These are phyloP conservation scores for Pluvianellus socialis DNA, from an alignment of 2,113 vertebrate species.

Conservation along the genomic window DNA sequence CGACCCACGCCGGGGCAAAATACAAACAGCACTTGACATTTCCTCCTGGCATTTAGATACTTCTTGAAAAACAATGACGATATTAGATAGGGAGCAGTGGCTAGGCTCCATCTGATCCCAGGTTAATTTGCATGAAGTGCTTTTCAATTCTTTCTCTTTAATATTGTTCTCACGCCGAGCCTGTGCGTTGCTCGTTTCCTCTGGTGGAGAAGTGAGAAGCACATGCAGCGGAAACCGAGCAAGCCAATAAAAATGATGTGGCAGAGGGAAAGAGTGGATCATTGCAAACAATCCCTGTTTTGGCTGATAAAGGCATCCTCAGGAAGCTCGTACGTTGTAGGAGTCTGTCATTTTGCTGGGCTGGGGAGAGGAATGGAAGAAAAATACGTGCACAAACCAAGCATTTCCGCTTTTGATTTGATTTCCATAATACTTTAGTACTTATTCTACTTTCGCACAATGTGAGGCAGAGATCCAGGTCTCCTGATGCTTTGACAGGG, in stretches of 20 bases:
- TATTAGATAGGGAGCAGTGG: not conserved
- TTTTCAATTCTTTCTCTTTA: not conserved
- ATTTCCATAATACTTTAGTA: not conserved
- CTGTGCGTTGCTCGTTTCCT: conserved; percentile 13
- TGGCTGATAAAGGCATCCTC: conserved; percentile 41
- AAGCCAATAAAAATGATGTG: conserved; percentile 22
- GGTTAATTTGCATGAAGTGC: not conserved
- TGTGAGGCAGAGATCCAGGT: not conserved
- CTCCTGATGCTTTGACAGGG: not conserved
- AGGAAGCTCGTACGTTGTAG: conserved; percentile 8
- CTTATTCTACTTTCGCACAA: not conserved
- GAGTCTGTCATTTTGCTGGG: not conserved
- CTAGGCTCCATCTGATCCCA: not conserved
- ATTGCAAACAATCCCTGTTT: conserved; percentile 26
- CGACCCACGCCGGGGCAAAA: not conserved
- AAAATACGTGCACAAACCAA: not conserved
- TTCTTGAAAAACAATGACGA: not conserved
- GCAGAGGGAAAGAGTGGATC: not conserved
- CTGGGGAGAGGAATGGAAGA: not conserved
- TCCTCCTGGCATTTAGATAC: not conserved
- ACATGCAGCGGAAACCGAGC: not conserved
- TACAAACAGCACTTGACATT: not conserved
- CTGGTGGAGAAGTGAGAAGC: not conserved
- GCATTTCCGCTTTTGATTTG: not conserved
- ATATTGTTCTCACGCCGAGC: not conserved